A percentile compares a stretch with the other conserved stretches of the same genome.
phyloP scores from a whole-genome alignment of 2,797 vertebrate species.

The Monodelphis domestica region DNA sequence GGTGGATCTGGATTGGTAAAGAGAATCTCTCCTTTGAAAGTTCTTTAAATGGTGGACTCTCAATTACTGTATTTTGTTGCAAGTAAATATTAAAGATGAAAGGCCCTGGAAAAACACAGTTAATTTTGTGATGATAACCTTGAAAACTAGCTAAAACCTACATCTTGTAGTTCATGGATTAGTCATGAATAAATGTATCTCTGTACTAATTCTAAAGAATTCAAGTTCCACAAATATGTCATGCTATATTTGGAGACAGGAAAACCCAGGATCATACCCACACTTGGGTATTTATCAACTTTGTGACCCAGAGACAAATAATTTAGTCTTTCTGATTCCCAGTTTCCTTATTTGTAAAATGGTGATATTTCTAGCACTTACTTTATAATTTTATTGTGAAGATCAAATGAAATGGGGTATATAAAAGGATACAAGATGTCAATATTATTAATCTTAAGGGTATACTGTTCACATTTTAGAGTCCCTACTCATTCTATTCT shows the following conservation, averaged over 20 bases:
- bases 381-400: background rate
- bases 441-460: background rate
- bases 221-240: background rate
- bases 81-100: background rate
- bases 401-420: background rate
- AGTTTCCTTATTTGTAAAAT: background rate
- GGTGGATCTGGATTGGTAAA: background rate
- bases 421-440: background rate
- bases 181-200: background rate
- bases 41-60: background rate
- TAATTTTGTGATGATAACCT: constrained; percentile 12
- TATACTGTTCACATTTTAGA: background rate
- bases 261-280: background rate
- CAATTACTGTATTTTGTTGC: background rate
- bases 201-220: background rate
- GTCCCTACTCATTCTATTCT: background rate
- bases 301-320: background rate
- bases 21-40: background rate
- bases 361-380: background rate
- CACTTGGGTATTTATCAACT: background rate
- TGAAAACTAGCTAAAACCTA: background rate
- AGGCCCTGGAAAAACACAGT: background rate
- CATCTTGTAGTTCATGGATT: background rate
- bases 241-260: background rate
- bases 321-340: background rate